These are phyloP conservation scores for Drosophila arawakana DNA, from an alignment of 1,140 invertebrate genomes.

Conservation along the genomic window DNA sequence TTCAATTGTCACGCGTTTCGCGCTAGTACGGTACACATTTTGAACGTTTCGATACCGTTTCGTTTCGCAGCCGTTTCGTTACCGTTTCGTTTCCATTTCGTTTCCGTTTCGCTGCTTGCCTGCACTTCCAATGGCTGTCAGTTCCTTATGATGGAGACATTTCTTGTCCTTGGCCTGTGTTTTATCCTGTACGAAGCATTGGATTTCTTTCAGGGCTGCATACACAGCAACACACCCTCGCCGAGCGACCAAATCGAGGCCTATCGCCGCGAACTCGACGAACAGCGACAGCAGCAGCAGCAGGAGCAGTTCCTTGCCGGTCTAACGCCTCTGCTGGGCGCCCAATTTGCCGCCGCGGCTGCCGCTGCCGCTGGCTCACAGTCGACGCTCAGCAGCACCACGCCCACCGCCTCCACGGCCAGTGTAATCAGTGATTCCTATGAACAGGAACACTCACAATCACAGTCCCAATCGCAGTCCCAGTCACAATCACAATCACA, in stretches of 20 bases:
- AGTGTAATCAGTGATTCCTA: conserved; percentile 73
- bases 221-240: conserved; percentile 76
- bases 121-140: conserved; percentile 74
- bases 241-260: conserved; percentile 82
- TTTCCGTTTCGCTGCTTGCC: conserved; percentile 41
- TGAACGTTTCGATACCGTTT: neutral
- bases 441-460: conserved; percentile 65
- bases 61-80: neutral
- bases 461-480: conserved; percentile 56
- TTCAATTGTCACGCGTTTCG: neutral
- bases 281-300: conserved; percentile 84
- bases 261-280: conserved; percentile 82
- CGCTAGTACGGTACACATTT: neutral
- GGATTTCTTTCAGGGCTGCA: conserved; percentile 85
- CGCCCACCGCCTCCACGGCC: conserved; percentile 70
- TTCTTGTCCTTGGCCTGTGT: conserved; percentile 84
- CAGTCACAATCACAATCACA: conserved; percentile 59
- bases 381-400: conserved; percentile 66
- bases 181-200: conserved; percentile 85
- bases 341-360: conserved; percentile 72
- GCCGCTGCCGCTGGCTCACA: conserved; percentile 73
- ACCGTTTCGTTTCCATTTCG: conserved; percentile 6
- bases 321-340: conserved; percentile 75
- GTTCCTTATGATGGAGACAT: conserved; percentile 84
- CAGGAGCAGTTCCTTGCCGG: conserved; percentile 81